A percentile compares a stretch with the other conserved stretches of the same genome.
These are phyloP conservation scores for Phainopepla nitens DNA, from an alignment of 2,113 vertebrate species.

Conservation along the genomic window DNA sequence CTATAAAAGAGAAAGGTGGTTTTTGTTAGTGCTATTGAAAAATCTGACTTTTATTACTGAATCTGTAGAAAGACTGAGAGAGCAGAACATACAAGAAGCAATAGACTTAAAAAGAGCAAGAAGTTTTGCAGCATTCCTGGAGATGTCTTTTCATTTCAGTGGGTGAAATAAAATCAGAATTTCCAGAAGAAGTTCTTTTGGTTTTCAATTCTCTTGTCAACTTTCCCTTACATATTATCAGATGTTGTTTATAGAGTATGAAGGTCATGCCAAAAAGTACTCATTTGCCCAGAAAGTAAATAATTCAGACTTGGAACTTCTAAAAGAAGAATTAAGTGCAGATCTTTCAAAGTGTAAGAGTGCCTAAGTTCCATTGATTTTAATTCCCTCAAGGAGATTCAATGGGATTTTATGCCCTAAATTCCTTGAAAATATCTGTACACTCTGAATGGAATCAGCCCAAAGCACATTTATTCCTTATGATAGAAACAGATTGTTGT, in stretches of 20 bases:
- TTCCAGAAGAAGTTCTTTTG: background rate
- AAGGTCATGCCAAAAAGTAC: background rate
- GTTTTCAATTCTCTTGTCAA: background rate
- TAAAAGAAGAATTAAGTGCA: slow-evolving; percentile 10
- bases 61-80: background rate
- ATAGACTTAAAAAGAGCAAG: background rate
- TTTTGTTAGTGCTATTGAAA: background rate
- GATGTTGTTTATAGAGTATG: background rate
- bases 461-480: slow-evolving; percentile 49
- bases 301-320: background rate
- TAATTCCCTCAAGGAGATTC: slow-evolving; percentile 24
- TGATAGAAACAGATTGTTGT: slow-evolving; percentile 49
- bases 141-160: background rate
- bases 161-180: background rate
- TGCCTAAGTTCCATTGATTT: slow-evolving; percentile 20
- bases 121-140: background rate
- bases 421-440: slow-evolving; percentile 48
- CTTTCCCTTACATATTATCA: slow-evolving; percentile 3
- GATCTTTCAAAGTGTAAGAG: background rate
- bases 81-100: background rate
- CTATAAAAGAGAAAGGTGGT: background rate
- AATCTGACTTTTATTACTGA: background rate
- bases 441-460: slow-evolving; percentile 14
- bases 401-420: slow-evolving; percentile 28
- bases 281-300: background rate